phyloP scores from a whole-genome alignment of 2,888 invertebrate species.

The Heteropelma amictum region DNA sequence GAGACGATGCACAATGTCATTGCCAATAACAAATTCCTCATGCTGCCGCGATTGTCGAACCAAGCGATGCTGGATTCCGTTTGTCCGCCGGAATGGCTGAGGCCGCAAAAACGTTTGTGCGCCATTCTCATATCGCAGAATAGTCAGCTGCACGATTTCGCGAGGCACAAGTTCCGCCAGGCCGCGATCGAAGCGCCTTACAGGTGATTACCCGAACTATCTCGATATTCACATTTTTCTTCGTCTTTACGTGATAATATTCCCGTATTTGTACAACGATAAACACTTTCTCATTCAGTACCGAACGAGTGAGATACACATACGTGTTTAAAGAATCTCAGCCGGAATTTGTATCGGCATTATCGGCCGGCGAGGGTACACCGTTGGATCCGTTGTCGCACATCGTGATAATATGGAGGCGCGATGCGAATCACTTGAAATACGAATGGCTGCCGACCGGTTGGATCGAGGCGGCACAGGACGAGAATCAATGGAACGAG shows the following conservation, averaged over 20 bases:
- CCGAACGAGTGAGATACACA: conserved; percentile 87
- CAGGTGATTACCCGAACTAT: conserved; percentile 79
- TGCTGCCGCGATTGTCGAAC: conserved; percentile 93
- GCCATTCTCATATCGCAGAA: conserved; percentile 88
- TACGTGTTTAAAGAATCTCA: conserved; percentile 93
- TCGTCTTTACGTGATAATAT: too few species aligned
- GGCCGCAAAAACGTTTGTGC: conserved; percentile 86
- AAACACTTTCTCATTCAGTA: too few species aligned
- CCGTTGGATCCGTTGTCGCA: conserved; percentile 85
- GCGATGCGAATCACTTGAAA: conserved; percentile 90
- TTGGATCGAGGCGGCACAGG: conserved; percentile 79
- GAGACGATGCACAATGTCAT: conserved; percentile 93
- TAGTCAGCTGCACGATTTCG: conserved; percentile 81
- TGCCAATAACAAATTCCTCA: conserved; percentile 91
- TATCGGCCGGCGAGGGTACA: conserved; percentile 82
- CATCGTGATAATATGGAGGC: conserved; percentile 94
- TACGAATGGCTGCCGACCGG: conserved; percentile 93
- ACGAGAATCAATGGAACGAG: conserved; percentile 82
- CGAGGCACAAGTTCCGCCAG: conserved; percentile 85
- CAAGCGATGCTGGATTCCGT: conserved; percentile 90
- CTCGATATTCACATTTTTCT: too few species aligned
- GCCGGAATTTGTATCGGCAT: conserved; percentile 88
- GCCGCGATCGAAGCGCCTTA: conserved; percentile 85
- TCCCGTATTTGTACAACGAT: too few species aligned
- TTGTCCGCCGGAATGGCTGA: conserved; percentile 93